Evolutionary conservation across 1,140 invertebrate species (phyloP).

Genomic region (Drosophila ambigua): DNA sequence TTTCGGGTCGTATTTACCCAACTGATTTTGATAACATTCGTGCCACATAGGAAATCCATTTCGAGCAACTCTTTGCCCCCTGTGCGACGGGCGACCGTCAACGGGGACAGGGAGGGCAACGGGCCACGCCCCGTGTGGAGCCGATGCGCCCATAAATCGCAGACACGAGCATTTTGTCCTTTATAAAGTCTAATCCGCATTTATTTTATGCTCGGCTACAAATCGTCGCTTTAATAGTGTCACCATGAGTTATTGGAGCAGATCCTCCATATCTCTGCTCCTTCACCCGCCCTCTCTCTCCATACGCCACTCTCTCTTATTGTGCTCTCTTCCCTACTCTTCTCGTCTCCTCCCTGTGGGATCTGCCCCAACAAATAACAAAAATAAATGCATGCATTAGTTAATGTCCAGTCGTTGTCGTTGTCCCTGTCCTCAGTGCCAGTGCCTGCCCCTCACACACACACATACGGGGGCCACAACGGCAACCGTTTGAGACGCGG

Average conservation of each 20-base stretch:
- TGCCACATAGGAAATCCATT: slow-evolving; percentile 61
- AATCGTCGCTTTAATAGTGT: slow-evolving; percentile 84
- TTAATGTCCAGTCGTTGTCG: slow-evolving; percentile 76
- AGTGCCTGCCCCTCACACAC: neutral
- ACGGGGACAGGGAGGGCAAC: too few species aligned
- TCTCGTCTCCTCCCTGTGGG: neutral
- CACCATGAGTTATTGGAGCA: slow-evolving; percentile 82
- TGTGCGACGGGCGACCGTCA: too few species aligned
- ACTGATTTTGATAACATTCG: slow-evolving; percentile 84
- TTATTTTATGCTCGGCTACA: slow-evolving; percentile 84
- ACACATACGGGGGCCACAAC: slow-evolving; percentile 32
- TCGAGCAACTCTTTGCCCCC: slow-evolving; percentile 1
- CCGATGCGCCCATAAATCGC: slow-evolving; percentile 72
- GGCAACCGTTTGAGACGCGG: slow-evolving; percentile 56
- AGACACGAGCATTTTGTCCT: slow-evolving; percentile 82
- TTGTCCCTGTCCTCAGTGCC: neutral
- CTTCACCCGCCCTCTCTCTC: slow-evolving; percentile 1
- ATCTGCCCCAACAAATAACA: slow-evolving; percentile 51
- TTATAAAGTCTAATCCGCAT: slow-evolving; percentile 84
- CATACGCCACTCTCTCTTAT: neutral
- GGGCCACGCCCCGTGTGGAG: slow-evolving; percentile 46
- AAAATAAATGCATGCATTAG: slow-evolving; percentile 82
- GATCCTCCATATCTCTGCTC: slow-evolving; percentile 41
- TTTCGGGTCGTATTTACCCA: slow-evolving; percentile 79
- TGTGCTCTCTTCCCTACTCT: neutral